A percentile compares a stretch with the other conserved stretches of the same genome.
These are phyloP conservation scores for Atopsyche davidsoni DNA, from an alignment of 1,140 invertebrate species.

Conservation along the genomic window DNA sequence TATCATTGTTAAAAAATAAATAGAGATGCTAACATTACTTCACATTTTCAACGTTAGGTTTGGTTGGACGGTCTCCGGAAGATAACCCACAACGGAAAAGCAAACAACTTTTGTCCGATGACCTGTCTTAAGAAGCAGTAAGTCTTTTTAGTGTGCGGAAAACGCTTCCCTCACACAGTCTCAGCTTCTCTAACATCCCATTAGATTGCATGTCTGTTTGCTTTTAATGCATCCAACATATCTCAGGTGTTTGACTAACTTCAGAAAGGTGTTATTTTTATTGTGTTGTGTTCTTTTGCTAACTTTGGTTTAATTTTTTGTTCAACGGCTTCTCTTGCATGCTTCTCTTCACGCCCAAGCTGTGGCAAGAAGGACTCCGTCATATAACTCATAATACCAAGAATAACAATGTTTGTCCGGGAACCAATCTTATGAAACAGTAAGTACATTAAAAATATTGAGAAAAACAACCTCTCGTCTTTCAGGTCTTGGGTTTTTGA, in stretches of 20 bases:
- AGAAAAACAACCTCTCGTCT: too few relatives aligned
- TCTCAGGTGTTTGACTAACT: too few relatives aligned
- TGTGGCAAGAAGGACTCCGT: constrained; percentile 86
- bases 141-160: constrained; percentile 59
- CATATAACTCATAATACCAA: constrained; percentile 95
- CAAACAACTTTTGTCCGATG: constrained; percentile 97
- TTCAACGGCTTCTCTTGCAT: not conserved
- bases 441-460: too few relatives aligned
- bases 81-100: constrained; percentile 98
- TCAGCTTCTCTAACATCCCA: too few relatives aligned
- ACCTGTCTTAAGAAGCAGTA: constrained; percentile 99
- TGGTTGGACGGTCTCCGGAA: constrained; percentile 92
- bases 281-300: not conserved
- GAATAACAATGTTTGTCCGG: constrained; percentile 92
- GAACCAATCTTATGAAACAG: constrained; percentile 96
- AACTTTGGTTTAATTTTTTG: not conserved
- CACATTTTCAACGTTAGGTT: constrained; percentile 55
- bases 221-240: too few relatives aligned
- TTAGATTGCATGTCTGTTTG: too few relatives aligned
- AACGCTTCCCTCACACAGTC: too few relatives aligned
- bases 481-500: too few relatives aligned
- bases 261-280: not conserved
- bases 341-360: too few relatives aligned
- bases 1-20: too few relatives aligned
- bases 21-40: too few relatives aligned